Conservation (phyloP, 2,113 vertebrate genomes). For the Gnathonemus longibarbis region DNA sequence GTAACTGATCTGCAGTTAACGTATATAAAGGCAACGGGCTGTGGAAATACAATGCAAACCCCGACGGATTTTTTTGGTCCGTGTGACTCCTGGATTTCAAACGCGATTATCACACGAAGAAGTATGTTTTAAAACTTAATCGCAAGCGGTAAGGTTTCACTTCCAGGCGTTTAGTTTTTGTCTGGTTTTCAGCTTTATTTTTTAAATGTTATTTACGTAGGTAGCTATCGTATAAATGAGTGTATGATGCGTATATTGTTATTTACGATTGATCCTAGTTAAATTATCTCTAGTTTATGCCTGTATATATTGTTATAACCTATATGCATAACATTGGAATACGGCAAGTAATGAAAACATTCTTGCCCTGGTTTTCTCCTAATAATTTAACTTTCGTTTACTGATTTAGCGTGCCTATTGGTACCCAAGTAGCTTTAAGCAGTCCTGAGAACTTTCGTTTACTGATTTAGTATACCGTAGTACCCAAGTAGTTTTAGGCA, state of each 20-base stretch:
- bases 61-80: neutral
- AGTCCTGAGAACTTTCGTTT: neutral
- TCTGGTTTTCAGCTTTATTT: neutral
- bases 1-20: neutral
- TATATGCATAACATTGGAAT: neutral
- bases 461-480: neutral
- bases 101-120: neutral
- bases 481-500: neutral
- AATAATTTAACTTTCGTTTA: neutral
- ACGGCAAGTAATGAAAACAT: neutral
- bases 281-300: neutral
- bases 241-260: neutral
- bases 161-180: neutral
- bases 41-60: neutral
- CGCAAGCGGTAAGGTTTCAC: slow-evolving; percentile 10
- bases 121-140: neutral
- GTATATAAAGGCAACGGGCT: neutral
- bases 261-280: neutral
- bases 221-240: neutral
- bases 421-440: neutral
- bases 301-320: neutral
- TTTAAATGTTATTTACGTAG: neutral
- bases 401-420: neutral
- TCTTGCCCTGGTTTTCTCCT: neutral
- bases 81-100: neutral